Evolutionary conservation across 2,113 vertebrate species (phyloP), one percentile per base, ranked within the genome.

Genomic region (Brienomyrus longianalis): DNA sequence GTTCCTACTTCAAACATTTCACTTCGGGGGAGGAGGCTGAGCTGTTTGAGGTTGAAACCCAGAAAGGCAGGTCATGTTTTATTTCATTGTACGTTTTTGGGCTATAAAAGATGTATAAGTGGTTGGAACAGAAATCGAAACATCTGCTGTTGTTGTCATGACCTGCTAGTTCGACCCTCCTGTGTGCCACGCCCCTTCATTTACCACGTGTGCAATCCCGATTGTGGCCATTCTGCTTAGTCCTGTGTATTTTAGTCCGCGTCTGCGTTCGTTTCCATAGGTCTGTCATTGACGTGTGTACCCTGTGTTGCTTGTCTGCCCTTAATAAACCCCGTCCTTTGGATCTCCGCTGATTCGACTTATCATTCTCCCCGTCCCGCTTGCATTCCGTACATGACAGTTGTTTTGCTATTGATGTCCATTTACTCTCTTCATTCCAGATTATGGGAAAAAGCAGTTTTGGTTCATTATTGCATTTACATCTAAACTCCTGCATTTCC

Each of bases 1-100:
- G 98, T 91, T 97, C 98, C 91, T 99, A 99, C 95, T 99, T 99
- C 96, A 98, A 97, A 93, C 98, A 99, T 94, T 99, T 99, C 91
- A 98, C 97, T 1, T 98, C 98, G 0, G 98, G 98, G 52, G 95
- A 98, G 93, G 97, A 97, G 92, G 97, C 98, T 0, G 97, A 99
- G 91, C 96, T 99, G 95, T 98, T 99, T 92, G 96, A 99, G 96
- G 96, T 98, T 88, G 98, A 98, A 93, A 99, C 98, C 39, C 98
- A 99, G 93, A 99, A 98, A 96, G 98, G 98, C 99, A 95, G 94
- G 96, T 93, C 74, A n/a, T 27, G 21, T 62, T 19, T 54, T 83
- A 15, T 43, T 74, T 59, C 66, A 21, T 19, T 50, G 19, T 45
- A 70, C 59, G n/a, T 88, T n/a, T 88, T 23, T 43, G 8, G 21